Percentiles rank a stretch among this genome's conserved stretches.
Evolutionary conservation across 1,140 invertebrate species (phyloP).

Genomic region (Anastatus disparis): DNA sequence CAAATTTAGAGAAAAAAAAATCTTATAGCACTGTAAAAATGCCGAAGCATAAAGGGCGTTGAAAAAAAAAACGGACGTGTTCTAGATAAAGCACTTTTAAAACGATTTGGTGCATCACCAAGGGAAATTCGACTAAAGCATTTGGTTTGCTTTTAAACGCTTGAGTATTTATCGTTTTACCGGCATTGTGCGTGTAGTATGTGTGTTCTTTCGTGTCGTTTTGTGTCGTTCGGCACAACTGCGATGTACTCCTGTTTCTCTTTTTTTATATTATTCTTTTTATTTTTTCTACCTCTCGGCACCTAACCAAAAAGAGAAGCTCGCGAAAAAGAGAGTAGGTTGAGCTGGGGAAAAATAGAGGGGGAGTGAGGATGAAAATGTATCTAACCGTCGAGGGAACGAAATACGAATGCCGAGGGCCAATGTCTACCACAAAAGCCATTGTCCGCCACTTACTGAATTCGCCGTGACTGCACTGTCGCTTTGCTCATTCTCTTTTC

Average conservation of each 20-base stretch:
- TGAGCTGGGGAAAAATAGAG: slow-evolving; percentile 34
- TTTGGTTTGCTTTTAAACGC: slow-evolving; percentile 42
- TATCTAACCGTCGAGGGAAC: slow-evolving; percentile 52
- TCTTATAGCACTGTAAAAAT: background rate
- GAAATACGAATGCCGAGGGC: slow-evolving; percentile 58
- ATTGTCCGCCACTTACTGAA: slow-evolving; percentile 66
- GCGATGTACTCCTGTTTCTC: too few relatives aligned
- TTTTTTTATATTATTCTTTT: too few relatives aligned
- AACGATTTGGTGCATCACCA: slow-evolving; percentile 37
- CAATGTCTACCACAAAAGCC: slow-evolving; percentile 64
- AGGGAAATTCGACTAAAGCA: slow-evolving; percentile 39
- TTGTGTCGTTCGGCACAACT: slow-evolving; percentile 35
- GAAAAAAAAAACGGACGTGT: slow-evolving; percentile 19
- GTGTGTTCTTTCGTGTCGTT: slow-evolving; percentile 14
- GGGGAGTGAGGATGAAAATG: slow-evolving; percentile 53
- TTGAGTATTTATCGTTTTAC: slow-evolving; percentile 40
- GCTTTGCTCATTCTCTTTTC: slow-evolving; percentile 44
- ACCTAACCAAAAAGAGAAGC: slow-evolving; percentile 24
- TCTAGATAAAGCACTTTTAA: slow-evolving; percentile 39
- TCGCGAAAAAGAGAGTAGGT: background rate
- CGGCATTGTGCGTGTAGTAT: too few relatives aligned
- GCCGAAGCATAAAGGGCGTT: slow-evolving; percentile 1
- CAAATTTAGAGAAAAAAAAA: slow-evolving; percentile 7
- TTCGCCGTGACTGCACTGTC: slow-evolving; percentile 55
- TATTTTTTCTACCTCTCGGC: slow-evolving; percentile 1